Conservation (phyloP, 2,113 vertebrate species). For the Triplophysa dalaica region DNA sequence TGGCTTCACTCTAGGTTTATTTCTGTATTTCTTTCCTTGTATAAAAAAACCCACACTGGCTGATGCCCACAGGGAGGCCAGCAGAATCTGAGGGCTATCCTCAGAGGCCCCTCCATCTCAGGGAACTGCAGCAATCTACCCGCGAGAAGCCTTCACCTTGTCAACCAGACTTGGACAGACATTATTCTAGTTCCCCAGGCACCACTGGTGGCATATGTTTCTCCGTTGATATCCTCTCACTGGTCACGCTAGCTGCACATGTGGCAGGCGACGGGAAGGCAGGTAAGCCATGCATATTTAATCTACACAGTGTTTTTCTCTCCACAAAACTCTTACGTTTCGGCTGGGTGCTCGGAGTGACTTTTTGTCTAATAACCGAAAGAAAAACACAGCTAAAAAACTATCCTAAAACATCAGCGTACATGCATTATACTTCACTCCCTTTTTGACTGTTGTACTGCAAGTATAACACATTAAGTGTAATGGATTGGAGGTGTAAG, state of each 20-base stretch:
- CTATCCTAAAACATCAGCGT: background rate
- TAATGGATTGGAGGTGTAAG: background rate
- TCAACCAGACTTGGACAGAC: conserved; percentile 50
- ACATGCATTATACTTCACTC: background rate
- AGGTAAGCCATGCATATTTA: conserved; percentile 43
- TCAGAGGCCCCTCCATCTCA: conserved; percentile 29
- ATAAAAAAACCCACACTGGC: background rate
- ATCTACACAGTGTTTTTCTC: conserved; percentile 10
- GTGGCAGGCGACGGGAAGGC: conserved; percentile 14
- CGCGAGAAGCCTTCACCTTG: conserved; percentile 50
- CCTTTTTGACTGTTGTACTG: background rate
- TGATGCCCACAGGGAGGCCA: conserved; percentile 7
- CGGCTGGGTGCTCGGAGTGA: background rate
- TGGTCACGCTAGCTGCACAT: conserved; percentile 48
- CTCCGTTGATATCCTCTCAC: conserved; percentile 43
- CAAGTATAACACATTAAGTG: background rate
- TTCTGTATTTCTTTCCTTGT: conserved; percentile 8
- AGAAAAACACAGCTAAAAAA: background rate
- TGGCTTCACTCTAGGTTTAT: conserved; percentile 38
- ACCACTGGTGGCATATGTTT: conserved; percentile 43
- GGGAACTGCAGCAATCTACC: conserved; percentile 30
- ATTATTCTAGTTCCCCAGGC: conserved; percentile 51
- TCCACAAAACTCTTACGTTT: conserved; percentile 19
- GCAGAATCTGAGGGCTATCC: conserved; percentile 26
- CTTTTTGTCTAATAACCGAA: background rate